A percentile compares a stretch with the other conserved stretches of the same genome.
These are phyloP conservation scores for Amblyopsis hoosieri DNA, from an alignment of 2,797 vertebrate species.

Conservation along the genomic window DNA sequence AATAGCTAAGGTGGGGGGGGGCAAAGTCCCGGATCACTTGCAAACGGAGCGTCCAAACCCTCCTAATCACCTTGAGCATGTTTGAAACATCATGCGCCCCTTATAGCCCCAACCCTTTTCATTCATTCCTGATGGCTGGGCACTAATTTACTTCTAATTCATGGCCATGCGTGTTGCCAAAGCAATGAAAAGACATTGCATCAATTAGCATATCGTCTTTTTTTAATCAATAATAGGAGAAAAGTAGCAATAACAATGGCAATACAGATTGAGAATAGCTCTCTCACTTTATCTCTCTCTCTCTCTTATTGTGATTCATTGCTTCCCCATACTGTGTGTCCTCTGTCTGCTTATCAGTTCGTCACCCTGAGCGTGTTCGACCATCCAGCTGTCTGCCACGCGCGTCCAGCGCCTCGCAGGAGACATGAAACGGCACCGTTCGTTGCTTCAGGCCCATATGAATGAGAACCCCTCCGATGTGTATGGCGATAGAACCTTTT, in stretches of 20 bases:
- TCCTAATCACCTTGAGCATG: constrained; percentile 69
- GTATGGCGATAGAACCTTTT: not conserved
- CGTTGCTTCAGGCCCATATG: too few relatives aligned
- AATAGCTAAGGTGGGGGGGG: constrained; percentile 52
- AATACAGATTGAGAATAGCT: not conserved
- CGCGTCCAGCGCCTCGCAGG: too few relatives aligned
- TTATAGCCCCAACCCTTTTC: not conserved
- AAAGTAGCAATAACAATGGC: too few relatives aligned
- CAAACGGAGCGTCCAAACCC: constrained; percentile 65
- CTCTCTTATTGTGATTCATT: constrained; percentile 22
- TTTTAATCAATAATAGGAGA: too few relatives aligned
- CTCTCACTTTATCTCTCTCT: constrained; percentile 1
- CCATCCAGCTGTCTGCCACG: too few relatives aligned
- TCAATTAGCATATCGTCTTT: too few relatives aligned
- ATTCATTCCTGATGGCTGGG: too few relatives aligned
- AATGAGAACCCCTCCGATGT: not conserved
- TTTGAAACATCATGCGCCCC: constrained; percentile 68
- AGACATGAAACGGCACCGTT: too few relatives aligned
- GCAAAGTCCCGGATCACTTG: constrained; percentile 68
- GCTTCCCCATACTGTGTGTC: constrained; percentile 3
- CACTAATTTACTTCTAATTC: too few relatives aligned
- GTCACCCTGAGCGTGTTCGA: not conserved
- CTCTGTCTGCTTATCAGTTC: constrained; percentile 8
- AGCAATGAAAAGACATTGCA: too few relatives aligned
- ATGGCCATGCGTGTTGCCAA: too few relatives aligned